Evolutionary conservation across 2,888 invertebrate genomes (phyloP).

Genomic region (Drosophila conformis): DNA sequence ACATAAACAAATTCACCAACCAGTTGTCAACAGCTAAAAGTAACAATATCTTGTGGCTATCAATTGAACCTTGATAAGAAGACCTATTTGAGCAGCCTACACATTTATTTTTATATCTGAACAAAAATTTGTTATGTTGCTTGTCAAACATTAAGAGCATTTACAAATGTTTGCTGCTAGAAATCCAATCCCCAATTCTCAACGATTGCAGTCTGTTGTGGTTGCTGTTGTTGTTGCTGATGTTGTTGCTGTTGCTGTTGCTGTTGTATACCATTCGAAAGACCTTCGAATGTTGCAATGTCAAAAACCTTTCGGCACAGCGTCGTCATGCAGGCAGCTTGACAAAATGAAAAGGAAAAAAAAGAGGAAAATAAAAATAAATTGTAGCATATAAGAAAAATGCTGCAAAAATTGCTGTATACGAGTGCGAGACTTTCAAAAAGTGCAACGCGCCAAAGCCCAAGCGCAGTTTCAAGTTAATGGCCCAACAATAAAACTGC

Average conservation of each 20-base stretch:
- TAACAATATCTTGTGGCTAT: not conserved
- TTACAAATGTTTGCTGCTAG: not conserved
- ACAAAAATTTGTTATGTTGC: too few species aligned
- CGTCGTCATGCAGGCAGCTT: conserved; percentile 48
- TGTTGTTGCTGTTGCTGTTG: conserved; percentile 11
- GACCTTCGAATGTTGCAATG: conserved; percentile 63
- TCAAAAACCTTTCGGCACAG: conserved; percentile 63
- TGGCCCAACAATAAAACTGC: conserved; percentile 68
- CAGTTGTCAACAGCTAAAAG: not conserved
- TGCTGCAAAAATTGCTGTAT: conserved; percentile 56
- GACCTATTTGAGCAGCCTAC: not conserved
- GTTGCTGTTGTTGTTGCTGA: conserved; percentile 20
- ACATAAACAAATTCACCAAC: not conserved
- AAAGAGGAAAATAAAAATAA: conserved; percentile 46
- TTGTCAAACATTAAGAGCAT: not conserved
- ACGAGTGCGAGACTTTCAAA: conserved; percentile 47
- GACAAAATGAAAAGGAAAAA: conserved; percentile 45
- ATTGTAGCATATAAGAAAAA: conserved; percentile 62
- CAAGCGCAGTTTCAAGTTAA: conserved; percentile 56
- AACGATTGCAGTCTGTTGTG: not conserved
- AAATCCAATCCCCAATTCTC: conserved; percentile 2
- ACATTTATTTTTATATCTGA: not conserved
- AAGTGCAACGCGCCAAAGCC: conserved; percentile 59
- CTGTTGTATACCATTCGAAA: conserved; percentile 43
- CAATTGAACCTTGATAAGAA: not conserved